Conservation (phyloP, 2,113 vertebrate species). For the Phalacrocorax pelagicus region DNA sequence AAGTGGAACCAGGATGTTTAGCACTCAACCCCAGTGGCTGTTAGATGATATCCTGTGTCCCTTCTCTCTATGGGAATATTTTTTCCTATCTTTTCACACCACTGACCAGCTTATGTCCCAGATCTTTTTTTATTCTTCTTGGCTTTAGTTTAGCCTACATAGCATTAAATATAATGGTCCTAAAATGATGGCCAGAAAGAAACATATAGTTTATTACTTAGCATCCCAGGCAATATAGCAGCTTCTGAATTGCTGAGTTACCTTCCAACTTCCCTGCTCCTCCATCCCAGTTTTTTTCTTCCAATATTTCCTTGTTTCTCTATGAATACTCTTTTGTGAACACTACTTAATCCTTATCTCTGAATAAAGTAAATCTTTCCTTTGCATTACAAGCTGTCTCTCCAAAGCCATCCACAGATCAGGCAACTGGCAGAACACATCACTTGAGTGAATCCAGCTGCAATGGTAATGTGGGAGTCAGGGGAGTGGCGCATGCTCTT, state of each 20-base stretch:
- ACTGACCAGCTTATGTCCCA: not conserved
- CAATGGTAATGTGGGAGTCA: not conserved
- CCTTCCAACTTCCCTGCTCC: not conserved
- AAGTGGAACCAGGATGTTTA: not conserved
- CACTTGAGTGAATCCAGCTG: not conserved
- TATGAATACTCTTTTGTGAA: not conserved
- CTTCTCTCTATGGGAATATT: not conserved
- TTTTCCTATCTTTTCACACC: not conserved
- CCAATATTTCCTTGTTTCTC: not conserved
- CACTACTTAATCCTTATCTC: not conserved
- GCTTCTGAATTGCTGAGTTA: not conserved
- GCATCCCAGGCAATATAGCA: not conserved
- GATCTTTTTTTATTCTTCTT: not conserved
- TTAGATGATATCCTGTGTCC: not conserved
- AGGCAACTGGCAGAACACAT: not conserved
- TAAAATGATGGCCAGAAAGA: not conserved
- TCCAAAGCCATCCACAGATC: not conserved
- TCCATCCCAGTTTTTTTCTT: not conserved
- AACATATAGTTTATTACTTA: conserved; percentile 28
- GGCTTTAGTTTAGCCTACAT: not conserved
- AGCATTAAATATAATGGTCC: not conserved
- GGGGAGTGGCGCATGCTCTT: not conserved
- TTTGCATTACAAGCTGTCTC: not conserved
- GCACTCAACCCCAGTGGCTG: not conserved
- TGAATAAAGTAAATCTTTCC: not conserved